These are phyloP conservation scores for Penaeus indicus DNA, from an alignment of 1,140 invertebrate genomes.

Conservation along the genomic window DNA sequence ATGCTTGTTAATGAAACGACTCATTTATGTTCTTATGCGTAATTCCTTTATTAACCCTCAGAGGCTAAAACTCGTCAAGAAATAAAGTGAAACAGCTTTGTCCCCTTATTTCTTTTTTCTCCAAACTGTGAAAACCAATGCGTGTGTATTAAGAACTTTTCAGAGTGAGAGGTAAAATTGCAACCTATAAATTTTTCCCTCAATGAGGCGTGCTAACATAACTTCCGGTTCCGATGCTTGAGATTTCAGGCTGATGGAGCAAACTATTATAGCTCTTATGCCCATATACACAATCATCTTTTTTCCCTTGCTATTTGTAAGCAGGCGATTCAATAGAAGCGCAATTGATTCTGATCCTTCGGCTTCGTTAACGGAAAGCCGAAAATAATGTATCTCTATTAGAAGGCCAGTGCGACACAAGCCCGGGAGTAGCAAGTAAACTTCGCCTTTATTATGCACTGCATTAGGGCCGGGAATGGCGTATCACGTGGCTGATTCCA, in stretches of 20 bases:
- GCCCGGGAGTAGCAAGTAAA: slow-evolving; percentile 20
- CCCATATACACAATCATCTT: slow-evolving; percentile 47
- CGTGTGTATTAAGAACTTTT: slow-evolving; percentile 53
- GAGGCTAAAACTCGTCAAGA: background rate
- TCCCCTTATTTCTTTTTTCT: background rate
- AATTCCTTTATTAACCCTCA: no score
- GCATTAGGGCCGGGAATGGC: slow-evolving; percentile 48
- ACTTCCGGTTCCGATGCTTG: slow-evolving; percentile 63
- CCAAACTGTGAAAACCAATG: slow-evolving; percentile 5
- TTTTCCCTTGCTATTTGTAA: slow-evolving; percentile 38
- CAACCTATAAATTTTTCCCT: slow-evolving; percentile 46
- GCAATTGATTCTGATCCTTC: slow-evolving; percentile 61
- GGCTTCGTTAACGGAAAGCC: slow-evolving; percentile 31
- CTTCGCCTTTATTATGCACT: slow-evolving; percentile 13
- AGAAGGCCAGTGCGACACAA: slow-evolving; percentile 17
- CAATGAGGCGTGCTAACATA: slow-evolving; percentile 62
- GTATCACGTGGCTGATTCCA: slow-evolving; percentile 31
- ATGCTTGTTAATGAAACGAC: no score
- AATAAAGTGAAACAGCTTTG: background rate
- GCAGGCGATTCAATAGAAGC: background rate
- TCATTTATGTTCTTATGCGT: no score
- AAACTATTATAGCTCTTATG: slow-evolving; percentile 55
- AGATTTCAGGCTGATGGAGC: slow-evolving; percentile 31
- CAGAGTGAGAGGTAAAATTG: slow-evolving; percentile 61
- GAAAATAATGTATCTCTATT: slow-evolving; percentile 46